Base-by-base conservation (phyloP, 1,140 invertebrate species). In the Lerema accius region DNA sequence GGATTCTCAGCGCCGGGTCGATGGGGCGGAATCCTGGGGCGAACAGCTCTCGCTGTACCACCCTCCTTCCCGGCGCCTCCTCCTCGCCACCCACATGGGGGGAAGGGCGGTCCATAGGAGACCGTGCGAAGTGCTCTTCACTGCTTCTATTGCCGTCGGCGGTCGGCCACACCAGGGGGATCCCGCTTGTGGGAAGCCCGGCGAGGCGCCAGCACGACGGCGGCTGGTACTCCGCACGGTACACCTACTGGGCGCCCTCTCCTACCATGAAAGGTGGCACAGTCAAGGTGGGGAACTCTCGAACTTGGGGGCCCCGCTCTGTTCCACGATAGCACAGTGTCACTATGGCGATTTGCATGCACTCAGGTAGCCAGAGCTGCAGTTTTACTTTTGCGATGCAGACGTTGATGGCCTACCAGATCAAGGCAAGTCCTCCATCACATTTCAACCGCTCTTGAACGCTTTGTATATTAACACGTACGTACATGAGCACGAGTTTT, bases 351-450 rank as follows among this genome's bases (percentile, higher is more conserved):
- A n/a, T n/a, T n/a, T n/a, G n/a, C n/a, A n/a, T n/a, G n/a, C n/a
- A n/a, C n/a, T n/a, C n/a, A n/a, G n/a, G n/a, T n/a, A n/a, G n/a
- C n/a, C n/a, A n/a, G n/a, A n/a, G n/a, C n/a, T n/a, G n/a, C n/a
- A n/a, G n/a, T n/a, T n/a, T n/a, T n/a, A n/a, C n/a, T n/a, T n/a
- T n/a, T n/a, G n/a, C n/a, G n/a, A n/a, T 71, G 55, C 53, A 63
- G 69, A 65, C 17, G 73, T 82, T 61, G 58, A 67, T 65, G 72
- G 70, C 35, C 73, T 62, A 61, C 78, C 74, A 61, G 67, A 69
- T 35, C 72, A 65, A 51, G 53, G 56, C 40, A 71, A 46, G 55
- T 83, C 75, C 70, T 76, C 64, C 60, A 77, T 70, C 48, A 53
- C 55, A 69, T 80, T 69, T 51, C 69, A 58, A 42, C 69, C 62